These are phyloP conservation scores for Podarcis muralis DNA, from an alignment of 2,113 vertebrate genomes.

Conservation along the genomic window DNA sequence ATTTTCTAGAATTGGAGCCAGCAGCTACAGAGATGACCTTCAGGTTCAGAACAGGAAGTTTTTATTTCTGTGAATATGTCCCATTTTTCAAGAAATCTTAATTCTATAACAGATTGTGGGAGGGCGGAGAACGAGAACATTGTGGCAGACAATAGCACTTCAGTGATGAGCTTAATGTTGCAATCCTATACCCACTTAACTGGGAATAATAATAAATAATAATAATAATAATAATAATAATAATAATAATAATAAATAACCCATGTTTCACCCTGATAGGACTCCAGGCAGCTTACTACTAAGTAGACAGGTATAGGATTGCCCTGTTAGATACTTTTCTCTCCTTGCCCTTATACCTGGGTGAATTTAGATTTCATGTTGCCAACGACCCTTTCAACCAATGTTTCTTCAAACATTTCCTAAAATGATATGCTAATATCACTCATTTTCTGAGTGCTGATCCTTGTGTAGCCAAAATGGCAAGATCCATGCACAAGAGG, in stretches of 20 bases:
- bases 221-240: too few relatives aligned
- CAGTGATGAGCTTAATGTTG: background rate
- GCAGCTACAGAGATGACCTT: background rate
- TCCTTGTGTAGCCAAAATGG: too few relatives aligned
- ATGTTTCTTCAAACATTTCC: background rate
- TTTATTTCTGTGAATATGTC: background rate
- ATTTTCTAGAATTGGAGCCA: constrained; percentile 14
- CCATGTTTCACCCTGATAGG: too few relatives aligned
- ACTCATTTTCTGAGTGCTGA: too few relatives aligned
- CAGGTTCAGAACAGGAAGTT: background rate
- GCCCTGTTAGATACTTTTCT: background rate
- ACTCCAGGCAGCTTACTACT: background rate
- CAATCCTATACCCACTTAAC: background rate
- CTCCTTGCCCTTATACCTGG: background rate
- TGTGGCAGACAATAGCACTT: background rate
- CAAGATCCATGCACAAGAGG: too few relatives aligned
- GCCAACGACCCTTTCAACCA: background rate
- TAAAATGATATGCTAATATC: background rate
- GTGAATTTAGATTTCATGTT: background rate
- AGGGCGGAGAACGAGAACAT: too few relatives aligned
- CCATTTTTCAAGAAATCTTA: background rate
- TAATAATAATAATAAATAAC: too few relatives aligned
- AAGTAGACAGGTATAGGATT: background rate
- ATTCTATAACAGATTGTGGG: background rate
- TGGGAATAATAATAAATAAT: too few relatives aligned